Conservation (phyloP, 1,140 invertebrate genomes). For the Trichonephila inaurata region DNA sequence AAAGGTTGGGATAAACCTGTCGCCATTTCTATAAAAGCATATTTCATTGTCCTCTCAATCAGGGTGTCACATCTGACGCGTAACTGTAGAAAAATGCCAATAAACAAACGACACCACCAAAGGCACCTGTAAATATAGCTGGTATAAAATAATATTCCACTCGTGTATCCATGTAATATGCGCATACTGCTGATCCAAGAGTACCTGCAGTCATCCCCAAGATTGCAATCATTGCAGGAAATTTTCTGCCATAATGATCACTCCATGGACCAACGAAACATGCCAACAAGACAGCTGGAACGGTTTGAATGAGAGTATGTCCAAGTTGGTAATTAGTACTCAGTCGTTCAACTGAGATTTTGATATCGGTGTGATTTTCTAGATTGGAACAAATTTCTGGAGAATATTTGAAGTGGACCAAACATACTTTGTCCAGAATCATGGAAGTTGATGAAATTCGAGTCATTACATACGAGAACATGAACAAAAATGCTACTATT, state of each 20-base stretch:
- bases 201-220: conserved; percentile 42
- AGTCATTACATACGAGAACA: conserved; percentile 49
- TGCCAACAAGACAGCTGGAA: conserved; percentile 48
- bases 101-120: conserved; percentile 21
- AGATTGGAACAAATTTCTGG: conserved; percentile 21
- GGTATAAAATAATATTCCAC: conserved; percentile 67
- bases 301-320: conserved; percentile 55
- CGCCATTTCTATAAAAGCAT: conserved; percentile 67
- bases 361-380: conserved; percentile 21
- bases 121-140: conserved; percentile 27
- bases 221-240: conserved; percentile 17
- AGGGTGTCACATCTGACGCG: conserved; percentile 42
- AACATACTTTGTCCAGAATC: conserved; percentile 67
- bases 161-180: conserved; percentile 22
- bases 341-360: conserved; percentile 17
- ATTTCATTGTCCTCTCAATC: conserved; percentile 49
- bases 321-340: conserved; percentile 68
- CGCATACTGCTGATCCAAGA: conserved; percentile 20
- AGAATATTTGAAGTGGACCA: conserved; percentile 37
- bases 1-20: conserved; percentile 35
- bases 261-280: conserved; percentile 72
- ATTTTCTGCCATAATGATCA: conserved; percentile 61
- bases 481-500: conserved; percentile 53
- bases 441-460: conserved; percentile 62
- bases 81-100: conserved; percentile 70